Conservation (phyloP, 37 sponge, comb jelly and placozoan genomes). For the Halisarca cf. caerulea region DNA sequence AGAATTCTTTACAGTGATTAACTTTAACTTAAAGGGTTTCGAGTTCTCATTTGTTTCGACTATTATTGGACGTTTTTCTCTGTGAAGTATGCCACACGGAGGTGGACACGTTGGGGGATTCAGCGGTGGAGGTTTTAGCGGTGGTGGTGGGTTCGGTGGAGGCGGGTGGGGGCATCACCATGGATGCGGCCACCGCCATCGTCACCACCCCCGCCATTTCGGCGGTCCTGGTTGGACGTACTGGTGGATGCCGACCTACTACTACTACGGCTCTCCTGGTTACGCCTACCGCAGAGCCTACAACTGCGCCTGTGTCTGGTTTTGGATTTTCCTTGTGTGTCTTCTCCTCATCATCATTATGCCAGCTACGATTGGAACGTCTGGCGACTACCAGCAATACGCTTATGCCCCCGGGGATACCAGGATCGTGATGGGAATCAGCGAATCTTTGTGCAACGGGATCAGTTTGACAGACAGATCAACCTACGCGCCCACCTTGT, state of each 20-base stretch:
- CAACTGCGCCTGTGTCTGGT: background rate
- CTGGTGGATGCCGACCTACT: background rate
- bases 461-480: background rate
- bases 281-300: slow-evolving; percentile 1
- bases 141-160: background rate
- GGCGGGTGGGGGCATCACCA: background rate
- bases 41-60: no score
- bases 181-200: background rate
- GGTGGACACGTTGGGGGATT: slow-evolving; percentile 32
- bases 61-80: no score
- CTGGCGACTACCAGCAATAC: background rate
- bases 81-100: slow-evolving; percentile 16
- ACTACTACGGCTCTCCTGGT: background rate
- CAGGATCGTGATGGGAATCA: background rate
- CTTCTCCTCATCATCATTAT: background rate
- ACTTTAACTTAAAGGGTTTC: no score
- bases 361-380: background rate
- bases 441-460: background rate
- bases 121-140: background rate
- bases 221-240: background rate
- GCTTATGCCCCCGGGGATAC: background rate
- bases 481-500: background rate
- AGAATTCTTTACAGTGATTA: no score
- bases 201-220: background rate
- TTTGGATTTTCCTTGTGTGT: slow-evolving; percentile 6